Evolutionary conservation across 2,888 invertebrate genomes (phyloP).

Genomic region (Monochamus alternatus): DNA sequence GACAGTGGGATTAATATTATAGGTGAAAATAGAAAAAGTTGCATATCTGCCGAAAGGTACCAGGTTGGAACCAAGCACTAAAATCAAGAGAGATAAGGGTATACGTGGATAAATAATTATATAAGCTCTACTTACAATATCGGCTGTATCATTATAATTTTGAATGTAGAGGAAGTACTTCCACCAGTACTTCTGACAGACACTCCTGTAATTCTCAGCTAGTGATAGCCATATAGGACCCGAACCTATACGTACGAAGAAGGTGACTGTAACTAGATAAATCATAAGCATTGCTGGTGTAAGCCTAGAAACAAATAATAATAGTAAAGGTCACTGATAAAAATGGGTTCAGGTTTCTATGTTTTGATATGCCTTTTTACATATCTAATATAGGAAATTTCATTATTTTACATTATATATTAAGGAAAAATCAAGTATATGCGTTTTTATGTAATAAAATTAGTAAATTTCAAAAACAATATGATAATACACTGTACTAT

Average conservation of each 20-base stretch:
- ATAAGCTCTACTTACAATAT: constrained; percentile 50
- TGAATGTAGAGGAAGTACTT: constrained; percentile 66
- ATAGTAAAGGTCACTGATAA: no score
- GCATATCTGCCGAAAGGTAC: constrained; percentile 68
- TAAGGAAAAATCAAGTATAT: no score
- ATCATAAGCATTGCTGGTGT: constrained; percentile 34
- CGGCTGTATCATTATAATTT: constrained; percentile 61
- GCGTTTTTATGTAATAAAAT: no score
- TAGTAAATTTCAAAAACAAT: no score
- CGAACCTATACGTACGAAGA: constrained; percentile 42
- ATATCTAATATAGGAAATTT: no score
- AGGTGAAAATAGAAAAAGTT: constrained; percentile 65
- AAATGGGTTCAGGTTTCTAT: no score
- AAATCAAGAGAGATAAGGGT: constrained; percentile 29
- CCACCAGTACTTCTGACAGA: constrained; percentile 63
- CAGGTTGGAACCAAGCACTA: constrained; percentile 66
- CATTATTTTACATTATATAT: no score
- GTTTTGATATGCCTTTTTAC: no score
- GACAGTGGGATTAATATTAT: constrained; percentile 63
- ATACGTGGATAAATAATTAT: no score
- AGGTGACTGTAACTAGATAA: constrained; percentile 38
- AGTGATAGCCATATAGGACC: constrained; percentile 51
- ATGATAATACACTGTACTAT: no score
- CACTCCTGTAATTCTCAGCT: no score
- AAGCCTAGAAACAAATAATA: constrained; percentile 32